Evolutionary conservation across 2,797 vertebrate genomes (phyloP).

Genomic region (Macroramphosus scolopax): DNA sequence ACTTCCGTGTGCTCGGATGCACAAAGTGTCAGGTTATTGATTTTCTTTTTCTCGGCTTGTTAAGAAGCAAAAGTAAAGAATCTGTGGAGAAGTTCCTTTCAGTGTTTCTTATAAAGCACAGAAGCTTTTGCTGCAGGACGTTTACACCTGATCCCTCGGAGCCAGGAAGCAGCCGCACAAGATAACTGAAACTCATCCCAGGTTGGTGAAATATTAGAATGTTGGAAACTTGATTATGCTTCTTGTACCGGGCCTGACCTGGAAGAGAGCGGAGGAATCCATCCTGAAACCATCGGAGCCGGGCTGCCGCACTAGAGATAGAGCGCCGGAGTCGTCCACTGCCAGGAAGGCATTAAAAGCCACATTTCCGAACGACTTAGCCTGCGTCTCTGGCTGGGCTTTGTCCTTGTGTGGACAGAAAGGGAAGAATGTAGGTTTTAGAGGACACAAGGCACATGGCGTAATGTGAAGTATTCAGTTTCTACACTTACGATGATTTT

Average conservation of each 20-base stretch:
- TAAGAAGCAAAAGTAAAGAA: slow-evolving; percentile 12
- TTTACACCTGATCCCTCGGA: slow-evolving; percentile 8
- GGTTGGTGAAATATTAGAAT: neutral
- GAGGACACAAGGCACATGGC: neutral
- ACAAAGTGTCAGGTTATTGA: slow-evolving; percentile 10
- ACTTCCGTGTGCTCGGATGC: slow-evolving; percentile 1
- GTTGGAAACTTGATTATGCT: neutral
- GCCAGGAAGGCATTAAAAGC: slow-evolving; percentile 88
- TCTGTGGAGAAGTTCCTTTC: slow-evolving; percentile 1
- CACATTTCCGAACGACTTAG: slow-evolving; percentile 82
- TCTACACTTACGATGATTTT: slow-evolving; percentile 89
- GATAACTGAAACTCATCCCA: neutral
- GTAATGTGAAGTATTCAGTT: rapidly evolving
- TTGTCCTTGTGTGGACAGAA: slow-evolving; percentile 81
- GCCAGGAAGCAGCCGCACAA: no score
- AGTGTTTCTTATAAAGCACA: neutral
- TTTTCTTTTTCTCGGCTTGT: slow-evolving; percentile 17
- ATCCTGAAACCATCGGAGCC: slow-evolving; percentile 94
- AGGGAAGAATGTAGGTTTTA: neutral
- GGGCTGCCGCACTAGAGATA: slow-evolving; percentile 86
- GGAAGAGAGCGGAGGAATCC: slow-evolving; percentile 90
- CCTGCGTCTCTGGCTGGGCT: slow-evolving; percentile 94
- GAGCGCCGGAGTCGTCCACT: slow-evolving; percentile 85
- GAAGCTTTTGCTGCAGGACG: neutral
- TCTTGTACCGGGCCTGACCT: slow-evolving; percentile 78